Conservation (phyloP, 2,888 invertebrate species). For the Oligia latruncula region DNA sequence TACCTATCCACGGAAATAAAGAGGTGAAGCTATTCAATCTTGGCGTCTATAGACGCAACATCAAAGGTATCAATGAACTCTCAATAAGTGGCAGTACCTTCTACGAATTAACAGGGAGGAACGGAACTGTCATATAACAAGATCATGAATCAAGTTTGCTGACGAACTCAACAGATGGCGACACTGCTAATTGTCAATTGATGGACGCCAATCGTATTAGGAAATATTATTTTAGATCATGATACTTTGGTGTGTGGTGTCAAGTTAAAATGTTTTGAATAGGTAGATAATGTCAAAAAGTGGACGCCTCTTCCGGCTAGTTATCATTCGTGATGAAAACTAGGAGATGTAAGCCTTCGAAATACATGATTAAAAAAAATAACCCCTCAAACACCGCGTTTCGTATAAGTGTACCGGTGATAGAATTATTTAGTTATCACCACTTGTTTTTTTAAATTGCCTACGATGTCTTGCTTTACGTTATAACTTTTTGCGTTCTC, state of each 20-base stretch:
- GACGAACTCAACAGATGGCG: conserved; percentile 45
- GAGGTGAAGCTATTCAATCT: not conserved
- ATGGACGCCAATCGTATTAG: conserved; percentile 43
- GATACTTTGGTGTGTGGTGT: conserved; percentile 30
- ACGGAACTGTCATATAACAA: conserved; percentile 67
- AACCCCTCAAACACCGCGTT: too few relatives aligned
- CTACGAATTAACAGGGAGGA: conserved; percentile 17
- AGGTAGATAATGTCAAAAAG: not conserved
- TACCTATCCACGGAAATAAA: not conserved
- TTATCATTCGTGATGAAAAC: not conserved
- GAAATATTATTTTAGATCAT: conserved; percentile 34
- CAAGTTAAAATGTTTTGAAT: not conserved
- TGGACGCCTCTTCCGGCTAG: not conserved
- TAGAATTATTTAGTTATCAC: not conserved
- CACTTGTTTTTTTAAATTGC: too few relatives aligned
- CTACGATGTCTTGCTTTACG: not conserved
- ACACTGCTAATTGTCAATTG: conserved; percentile 57
- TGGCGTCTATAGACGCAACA: not conserved
- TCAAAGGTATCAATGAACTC: conserved; percentile 2
- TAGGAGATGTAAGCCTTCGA: too few relatives aligned
- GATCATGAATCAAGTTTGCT: conserved; percentile 68
- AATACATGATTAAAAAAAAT: not conserved
- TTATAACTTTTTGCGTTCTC: not conserved
- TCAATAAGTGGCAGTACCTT: conserved; percentile 16
- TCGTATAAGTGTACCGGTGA: not conserved